Base-by-base conservation (phyloP, 2,797 vertebrate genomes). In the Hoplostethus atlanticus region DNA sequence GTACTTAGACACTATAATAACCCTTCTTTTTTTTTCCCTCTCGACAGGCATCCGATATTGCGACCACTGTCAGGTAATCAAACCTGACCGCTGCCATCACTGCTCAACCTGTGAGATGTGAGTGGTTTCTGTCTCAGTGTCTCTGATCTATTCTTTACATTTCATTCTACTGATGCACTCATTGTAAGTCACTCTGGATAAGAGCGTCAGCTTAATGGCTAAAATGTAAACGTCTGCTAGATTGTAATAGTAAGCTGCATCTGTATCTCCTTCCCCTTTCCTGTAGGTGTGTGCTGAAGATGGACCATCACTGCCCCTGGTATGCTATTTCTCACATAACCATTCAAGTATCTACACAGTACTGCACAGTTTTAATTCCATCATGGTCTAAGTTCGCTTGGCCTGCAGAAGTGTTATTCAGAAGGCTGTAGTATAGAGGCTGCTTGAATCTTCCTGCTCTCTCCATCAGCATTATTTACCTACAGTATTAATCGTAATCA, bases 271-370 rank as follows among this genome's bases (percentile, higher is more conserved):
- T 48, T 5, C 7, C 84, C 82, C 74, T 28, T 72, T 76, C 79
- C 78, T 86, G 0, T 44, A 99, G 98, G 91, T 99, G 97, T 95
- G 93, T 99, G 60, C 89, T 99, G 89, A 99, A 99, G 94, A 99
- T 99, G 98, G 98, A 99, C 87, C 98, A 99, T 92, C 98, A 99
- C 86, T 99, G 98, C 84, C 98, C 97, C 44, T 99, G 98, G 98
- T 99, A 95, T 72, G 81, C 38, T 47, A 12, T 70, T 50, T 68
- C 12, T 64, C 11, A 34, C 48, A 40, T 13, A 58, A 46, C 1
- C 17, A 1, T 34, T 21, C 3, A 13, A 57, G 44, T 50, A 25
- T 50, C 11, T 17, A 28, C 12, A 15, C 51, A 28, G 17, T 17
- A 10, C 21, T 61, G 13, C 11, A 16, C 16, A 2, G 15, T 5